Conservation (phyloP, 2,888 invertebrate genomes). For the Conchocele bisecta region DNA sequence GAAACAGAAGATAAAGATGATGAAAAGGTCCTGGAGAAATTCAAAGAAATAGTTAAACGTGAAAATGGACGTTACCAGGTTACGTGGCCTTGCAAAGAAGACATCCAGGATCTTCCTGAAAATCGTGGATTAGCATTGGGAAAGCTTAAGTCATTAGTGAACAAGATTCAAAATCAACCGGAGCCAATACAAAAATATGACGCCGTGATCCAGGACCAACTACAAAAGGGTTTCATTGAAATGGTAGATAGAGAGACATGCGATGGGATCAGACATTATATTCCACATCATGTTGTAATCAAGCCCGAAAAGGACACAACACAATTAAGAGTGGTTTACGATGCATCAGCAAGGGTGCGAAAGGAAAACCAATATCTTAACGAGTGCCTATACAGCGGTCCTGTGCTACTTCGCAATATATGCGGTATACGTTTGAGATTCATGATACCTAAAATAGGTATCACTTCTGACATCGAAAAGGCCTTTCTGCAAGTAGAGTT, state of each 20-base stretch:
- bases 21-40: constrained; percentile 14
- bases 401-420: constrained; percentile 27
- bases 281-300: constrained; percentile 34
- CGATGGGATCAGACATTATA: constrained; percentile 12
- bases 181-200: constrained; percentile 17
- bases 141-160: constrained; percentile 8
- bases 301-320: constrained; percentile 23
- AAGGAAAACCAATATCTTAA: constrained; percentile 26
- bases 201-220: constrained; percentile 16
- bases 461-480: constrained; percentile 32
- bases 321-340: constrained; percentile 27
- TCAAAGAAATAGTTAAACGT: constrained; percentile 20
- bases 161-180: constrained; percentile 1
- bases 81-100: constrained; percentile 38
- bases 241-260: neutral
- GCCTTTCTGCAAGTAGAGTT: constrained; percentile 34
- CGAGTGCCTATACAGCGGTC: constrained; percentile 29
- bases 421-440: constrained; percentile 36
- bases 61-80: constrained; percentile 24
- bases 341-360: constrained; percentile 20
- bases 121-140: constrained; percentile 26
- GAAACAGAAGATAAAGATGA: constrained; percentile 8
- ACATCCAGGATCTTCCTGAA: constrained; percentile 10
- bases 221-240: constrained; percentile 22
- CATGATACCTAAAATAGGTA: constrained; percentile 15